These are phyloP conservation scores for Strigamia transsilvanica DNA, from an alignment of 2,888 invertebrate genomes.

Conservation along the genomic window DNA sequence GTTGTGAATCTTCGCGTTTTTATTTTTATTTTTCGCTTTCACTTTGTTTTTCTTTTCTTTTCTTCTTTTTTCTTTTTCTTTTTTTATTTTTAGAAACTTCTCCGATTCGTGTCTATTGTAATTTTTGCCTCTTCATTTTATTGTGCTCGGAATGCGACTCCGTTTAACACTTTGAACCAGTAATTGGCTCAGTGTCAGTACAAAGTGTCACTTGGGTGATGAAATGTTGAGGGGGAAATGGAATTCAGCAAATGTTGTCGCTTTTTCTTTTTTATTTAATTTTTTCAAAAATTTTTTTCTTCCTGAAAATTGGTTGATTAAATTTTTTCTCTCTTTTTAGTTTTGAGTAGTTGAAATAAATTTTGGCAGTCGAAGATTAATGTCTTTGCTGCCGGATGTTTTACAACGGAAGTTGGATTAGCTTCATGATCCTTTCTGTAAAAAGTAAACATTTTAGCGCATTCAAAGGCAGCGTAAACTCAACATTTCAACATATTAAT, in stretches of 20 bases:
- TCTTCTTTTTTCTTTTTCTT: background rate
- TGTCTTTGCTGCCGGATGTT: too few relatives aligned
- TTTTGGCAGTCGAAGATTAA: too few relatives aligned
- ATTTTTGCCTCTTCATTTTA: constrained; percentile 10
- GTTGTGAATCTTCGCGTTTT: background rate
- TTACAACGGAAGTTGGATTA: too few relatives aligned
- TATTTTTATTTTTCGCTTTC: background rate
- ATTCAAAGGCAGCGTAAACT: too few relatives aligned
- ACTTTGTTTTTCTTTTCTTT: background rate
- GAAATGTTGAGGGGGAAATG: constrained; percentile 25
- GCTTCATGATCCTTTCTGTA: too few relatives aligned
- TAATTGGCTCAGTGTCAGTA: constrained; percentile 16
- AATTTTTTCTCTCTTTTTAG: background rate
- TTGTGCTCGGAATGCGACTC: constrained; percentile 21
- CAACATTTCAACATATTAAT: too few relatives aligned
- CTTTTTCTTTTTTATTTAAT: background rate
- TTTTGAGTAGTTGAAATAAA: background rate
- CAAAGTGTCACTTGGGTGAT: constrained; percentile 29
- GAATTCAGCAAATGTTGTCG: background rate
- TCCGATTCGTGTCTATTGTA: constrained; percentile 7
- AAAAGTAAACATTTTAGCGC: too few relatives aligned
- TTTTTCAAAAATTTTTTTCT: background rate
- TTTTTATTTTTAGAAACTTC: constrained; percentile 9
- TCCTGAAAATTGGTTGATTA: background rate
- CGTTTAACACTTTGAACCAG: constrained; percentile 30